Conservation (phyloP, 2,113 vertebrate genomes). For the Cyanoderma ruficeps region DNA sequence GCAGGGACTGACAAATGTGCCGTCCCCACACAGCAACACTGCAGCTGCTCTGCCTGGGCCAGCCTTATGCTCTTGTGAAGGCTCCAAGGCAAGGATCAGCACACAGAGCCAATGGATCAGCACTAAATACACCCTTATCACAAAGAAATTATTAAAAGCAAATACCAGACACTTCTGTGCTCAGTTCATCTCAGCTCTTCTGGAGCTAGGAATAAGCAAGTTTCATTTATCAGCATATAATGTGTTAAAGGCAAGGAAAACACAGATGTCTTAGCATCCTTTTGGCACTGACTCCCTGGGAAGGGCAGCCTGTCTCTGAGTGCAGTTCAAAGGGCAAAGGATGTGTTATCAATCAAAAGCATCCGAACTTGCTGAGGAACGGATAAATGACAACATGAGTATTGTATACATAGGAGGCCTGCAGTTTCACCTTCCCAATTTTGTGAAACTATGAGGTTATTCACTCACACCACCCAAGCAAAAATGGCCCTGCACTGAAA, state of each 20-base stretch:
- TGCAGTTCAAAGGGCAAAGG: neutral
- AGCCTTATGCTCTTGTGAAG: neutral
- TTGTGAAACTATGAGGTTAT: neutral
- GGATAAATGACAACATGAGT: neutral
- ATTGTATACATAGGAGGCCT: neutral
- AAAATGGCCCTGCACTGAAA: neutral
- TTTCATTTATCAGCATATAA: neutral
- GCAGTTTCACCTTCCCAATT: neutral
- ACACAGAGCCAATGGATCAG: neutral
- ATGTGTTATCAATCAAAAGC: neutral
- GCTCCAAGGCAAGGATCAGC: neutral
- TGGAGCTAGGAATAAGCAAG: neutral
- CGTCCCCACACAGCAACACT: rapidly evolving
- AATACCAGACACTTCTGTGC: neutral
- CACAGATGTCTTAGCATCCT: neutral
- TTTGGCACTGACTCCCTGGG: neutral
- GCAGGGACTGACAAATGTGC: neutral
- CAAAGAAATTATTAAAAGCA: neutral
- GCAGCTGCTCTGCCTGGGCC: neutral
- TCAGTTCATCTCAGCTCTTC: neutral
- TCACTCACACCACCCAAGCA: neutral
- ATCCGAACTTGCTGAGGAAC: neutral
- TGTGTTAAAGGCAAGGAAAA: neutral
- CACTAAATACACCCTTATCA: neutral
- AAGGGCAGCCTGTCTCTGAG: neutral